Evolutionary conservation across 30 jellyfish, hydroid and myxozoan species (phyloP).

Genomic region (Cassiopea xamachana): DNA sequence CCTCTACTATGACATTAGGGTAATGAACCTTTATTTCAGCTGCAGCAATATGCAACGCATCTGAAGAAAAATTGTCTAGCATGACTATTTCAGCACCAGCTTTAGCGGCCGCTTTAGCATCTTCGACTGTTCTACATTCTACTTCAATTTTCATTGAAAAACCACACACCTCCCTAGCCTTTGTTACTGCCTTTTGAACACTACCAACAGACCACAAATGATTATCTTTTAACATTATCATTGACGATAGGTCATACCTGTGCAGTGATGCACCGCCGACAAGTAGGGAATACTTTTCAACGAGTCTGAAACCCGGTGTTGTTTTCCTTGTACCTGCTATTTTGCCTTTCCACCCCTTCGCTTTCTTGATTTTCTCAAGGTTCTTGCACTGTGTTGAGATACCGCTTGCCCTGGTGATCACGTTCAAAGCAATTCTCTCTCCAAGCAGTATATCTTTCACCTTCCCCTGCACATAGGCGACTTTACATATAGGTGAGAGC

Average conservation of each 20-base stretch:
- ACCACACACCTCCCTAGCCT: slow-evolving; percentile 87
- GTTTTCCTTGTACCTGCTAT: slow-evolving; percentile 93
- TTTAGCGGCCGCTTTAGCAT: slow-evolving; percentile 74
- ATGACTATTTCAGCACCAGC: slow-evolving; percentile 91
- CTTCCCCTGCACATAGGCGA: slow-evolving; percentile 77
- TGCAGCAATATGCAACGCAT: slow-evolving; percentile 67
- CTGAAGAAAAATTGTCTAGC: slow-evolving; percentile 83
- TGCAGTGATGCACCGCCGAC: slow-evolving; percentile 92
- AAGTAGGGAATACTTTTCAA: slow-evolving; percentile 80
- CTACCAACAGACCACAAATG: slow-evolving; percentile 90
- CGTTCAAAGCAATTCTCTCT: slow-evolving; percentile 83
- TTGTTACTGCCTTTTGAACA: slow-evolving; percentile 72
- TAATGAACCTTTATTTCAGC: slow-evolving; percentile 40
- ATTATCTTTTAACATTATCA: slow-evolving; percentile 91
- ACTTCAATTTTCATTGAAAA: slow-evolving; percentile 86
- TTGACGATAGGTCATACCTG: slow-evolving; percentile 77
- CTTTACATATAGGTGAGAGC: slow-evolving; percentile 66
- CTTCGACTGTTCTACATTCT: slow-evolving; percentile 82
- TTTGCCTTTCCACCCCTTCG: slow-evolving; percentile 68
- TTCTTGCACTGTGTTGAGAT: slow-evolving; percentile 65
- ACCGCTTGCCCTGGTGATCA: slow-evolving; percentile 75
- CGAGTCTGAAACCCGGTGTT: slow-evolving; percentile 85
- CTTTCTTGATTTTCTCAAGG: slow-evolving; percentile 29
- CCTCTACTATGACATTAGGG: slow-evolving; percentile 73
- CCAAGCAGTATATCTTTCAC: slow-evolving; percentile 71